Evolutionary conservation across 2,113 vertebrate genomes (phyloP).

Genomic region (Loxodonta africana): DNA sequence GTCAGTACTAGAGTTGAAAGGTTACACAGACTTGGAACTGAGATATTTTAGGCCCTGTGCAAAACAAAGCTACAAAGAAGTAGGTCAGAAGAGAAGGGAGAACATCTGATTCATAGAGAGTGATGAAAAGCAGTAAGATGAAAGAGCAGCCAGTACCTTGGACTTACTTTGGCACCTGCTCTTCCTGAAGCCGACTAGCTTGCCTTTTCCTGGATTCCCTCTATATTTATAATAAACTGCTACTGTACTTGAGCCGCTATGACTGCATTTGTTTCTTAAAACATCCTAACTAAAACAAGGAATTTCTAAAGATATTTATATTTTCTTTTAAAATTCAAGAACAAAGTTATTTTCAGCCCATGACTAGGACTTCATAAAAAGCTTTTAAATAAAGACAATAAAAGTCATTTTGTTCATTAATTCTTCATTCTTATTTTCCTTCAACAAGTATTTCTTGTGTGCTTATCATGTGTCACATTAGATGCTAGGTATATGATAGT

Average conservation of each 20-base stretch:
- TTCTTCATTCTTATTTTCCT: constrained; percentile 21
- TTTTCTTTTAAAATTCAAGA: constrained; percentile 48
- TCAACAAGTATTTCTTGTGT: neutral
- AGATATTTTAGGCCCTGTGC: constrained; percentile 11
- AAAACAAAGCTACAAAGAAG: constrained; percentile 20
- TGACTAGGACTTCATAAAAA: neutral
- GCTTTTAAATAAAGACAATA: constrained; percentile 12
- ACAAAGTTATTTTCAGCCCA: constrained; percentile 30
- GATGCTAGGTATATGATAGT: neutral
- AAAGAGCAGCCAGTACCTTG: neutral
- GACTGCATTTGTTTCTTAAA: constrained; percentile 55
- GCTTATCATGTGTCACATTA: neutral
- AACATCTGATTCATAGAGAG: neutral
- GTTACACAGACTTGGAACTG: neutral
- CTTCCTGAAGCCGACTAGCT: neutral
- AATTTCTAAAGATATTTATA: constrained; percentile 41
- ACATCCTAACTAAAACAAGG: constrained; percentile 33
- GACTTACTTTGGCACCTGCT: neutral
- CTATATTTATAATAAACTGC: neutral
- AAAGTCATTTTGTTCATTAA: constrained; percentile 42
- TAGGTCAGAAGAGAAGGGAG: neutral
- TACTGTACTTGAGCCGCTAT: neutral
- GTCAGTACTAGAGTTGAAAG: neutral
- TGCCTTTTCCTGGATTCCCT: neutral
- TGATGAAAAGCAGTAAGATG: neutral